A percentile compares a stretch with the other conserved stretches of the same genome.
Conservation (phyloP, 2,113 vertebrate genomes). For the Sylvia atricapilla region DNA sequence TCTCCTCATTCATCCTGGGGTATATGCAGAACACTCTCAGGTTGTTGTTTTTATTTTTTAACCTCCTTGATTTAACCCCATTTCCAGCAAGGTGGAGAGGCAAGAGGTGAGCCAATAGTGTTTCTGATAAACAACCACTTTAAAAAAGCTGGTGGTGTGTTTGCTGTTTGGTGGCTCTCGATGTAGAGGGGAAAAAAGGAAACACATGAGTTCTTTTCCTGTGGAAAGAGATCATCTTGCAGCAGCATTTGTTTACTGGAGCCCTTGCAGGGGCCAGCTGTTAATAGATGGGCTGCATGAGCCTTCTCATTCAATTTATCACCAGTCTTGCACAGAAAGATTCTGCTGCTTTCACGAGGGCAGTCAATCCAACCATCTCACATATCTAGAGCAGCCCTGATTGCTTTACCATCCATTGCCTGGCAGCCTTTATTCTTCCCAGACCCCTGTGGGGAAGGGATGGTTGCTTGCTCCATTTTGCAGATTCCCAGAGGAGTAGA, state of each 20-base stretch:
- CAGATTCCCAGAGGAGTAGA: neutral
- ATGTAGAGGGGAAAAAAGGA: neutral
- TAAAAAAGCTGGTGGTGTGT: neutral
- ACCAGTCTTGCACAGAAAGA: slow-evolving; percentile 14
- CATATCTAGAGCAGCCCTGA: neutral
- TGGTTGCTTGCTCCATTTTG: neutral
- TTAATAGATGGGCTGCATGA: slow-evolving; percentile 36
- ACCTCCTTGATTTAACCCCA: neutral
- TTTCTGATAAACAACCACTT: neutral
- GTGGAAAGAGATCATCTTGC: neutral
- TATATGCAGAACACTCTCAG: neutral
- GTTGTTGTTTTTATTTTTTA: neutral
- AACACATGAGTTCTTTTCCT: neutral
- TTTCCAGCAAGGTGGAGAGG: neutral
- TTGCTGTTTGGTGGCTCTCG: neutral
- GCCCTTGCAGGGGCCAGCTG: neutral
- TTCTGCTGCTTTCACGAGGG: neutral
- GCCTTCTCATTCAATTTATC: slow-evolving; percentile 46
- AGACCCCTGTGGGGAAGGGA: neutral
- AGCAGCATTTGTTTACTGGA: slow-evolving; percentile 24
- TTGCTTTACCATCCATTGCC: neutral
- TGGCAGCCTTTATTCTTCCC: neutral
- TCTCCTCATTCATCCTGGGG: neutral
- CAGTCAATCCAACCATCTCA: neutral
- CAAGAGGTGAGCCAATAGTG: neutral